Evolutionary conservation across 2,113 vertebrate genomes (phyloP).

Genomic region (Epinephelus cyanopodus): DNA sequence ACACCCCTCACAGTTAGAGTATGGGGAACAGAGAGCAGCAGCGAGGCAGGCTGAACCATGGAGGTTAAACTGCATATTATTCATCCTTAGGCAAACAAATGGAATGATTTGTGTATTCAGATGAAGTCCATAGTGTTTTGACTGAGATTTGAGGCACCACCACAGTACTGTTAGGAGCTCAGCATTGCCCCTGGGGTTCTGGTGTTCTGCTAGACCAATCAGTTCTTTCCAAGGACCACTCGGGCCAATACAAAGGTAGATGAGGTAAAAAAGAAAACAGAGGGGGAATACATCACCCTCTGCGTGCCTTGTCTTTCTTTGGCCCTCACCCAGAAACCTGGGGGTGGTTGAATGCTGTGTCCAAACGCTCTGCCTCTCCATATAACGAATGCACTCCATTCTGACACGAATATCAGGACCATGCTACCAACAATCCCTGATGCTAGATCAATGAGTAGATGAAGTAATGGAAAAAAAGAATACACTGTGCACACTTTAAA

Average conservation of each 20-base stretch:
- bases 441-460: not conserved
- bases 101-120: slow-evolving; percentile 13
- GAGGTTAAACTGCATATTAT: slow-evolving; percentile 41
- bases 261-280: slow-evolving; percentile 2
- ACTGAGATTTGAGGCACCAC: not conserved
- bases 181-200: not conserved
- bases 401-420: not conserved
- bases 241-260: slow-evolving; percentile 27
- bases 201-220: slow-evolving; percentile 16
- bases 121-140: not conserved
- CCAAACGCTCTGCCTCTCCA: slow-evolving; percentile 11
- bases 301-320: slow-evolving; percentile 13
- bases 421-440: not conserved
- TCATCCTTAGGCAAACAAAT: slow-evolving; percentile 17
- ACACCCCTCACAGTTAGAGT: slow-evolving; percentile 30
- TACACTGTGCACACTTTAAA: not conserved
- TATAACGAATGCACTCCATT: not conserved
- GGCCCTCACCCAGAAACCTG: not conserved
- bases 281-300: not conserved
- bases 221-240: slow-evolving; percentile 33
- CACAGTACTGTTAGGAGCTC: not conserved
- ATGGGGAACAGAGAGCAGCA: slow-evolving; percentile 50
- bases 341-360: slow-evolving; percentile 3
- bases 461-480: not conserved
- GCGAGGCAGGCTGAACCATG: slow-evolving; percentile 15